Evolutionary conservation across 2,113 vertebrate genomes (phyloP), one percentile per base, ranked within the genome.

Genomic region (Macquaria ambigua): DNA sequence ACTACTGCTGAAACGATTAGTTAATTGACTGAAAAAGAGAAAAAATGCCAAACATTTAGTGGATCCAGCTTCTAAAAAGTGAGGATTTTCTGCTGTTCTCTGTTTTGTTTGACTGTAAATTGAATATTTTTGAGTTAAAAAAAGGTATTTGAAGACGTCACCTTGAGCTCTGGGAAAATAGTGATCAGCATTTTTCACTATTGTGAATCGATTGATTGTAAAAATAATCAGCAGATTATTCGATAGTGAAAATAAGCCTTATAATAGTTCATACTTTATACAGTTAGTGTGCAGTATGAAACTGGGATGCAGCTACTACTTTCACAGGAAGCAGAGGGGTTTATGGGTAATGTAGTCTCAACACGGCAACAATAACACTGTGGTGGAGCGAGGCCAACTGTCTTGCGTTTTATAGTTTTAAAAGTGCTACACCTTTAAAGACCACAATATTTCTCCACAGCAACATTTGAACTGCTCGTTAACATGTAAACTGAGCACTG

Each of bases 271-370:
- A 64, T 6, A 21, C 14, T 16, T 62, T 16, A 53, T 31, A 34
- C 14, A 62, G 7, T 20, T 34, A 62, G 16, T 34, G 37, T 12
- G 34, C 9, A 20, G 8, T 23, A 23, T 75, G 55, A 48, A 46
- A 43, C 76, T 46, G 50, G 37, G 52, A 63, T 1, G 3, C 59
- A n/a, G n/a, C 59, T 16, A 31, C 16, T 1, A 20, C 28, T 31
- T 25, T 31, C 10, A 50, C 50, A 34, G 25, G 53, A 62, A 80
- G 43, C 50, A 64, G n/a, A 58, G 20, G 74, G 61, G 55, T 3
- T 81, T 63, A 2, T 82, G 74, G 79, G 83, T 75, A 89, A 75
- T 56, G 79, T 61, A 59, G 83, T 83, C 52, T 43, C 6, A 34
- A 3, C 6, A 23, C 61, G 34, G 7, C 2, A 63, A 80, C 58